Conservation (phyloP, 2,888 invertebrate species). For the Tinea pellionella region DNA sequence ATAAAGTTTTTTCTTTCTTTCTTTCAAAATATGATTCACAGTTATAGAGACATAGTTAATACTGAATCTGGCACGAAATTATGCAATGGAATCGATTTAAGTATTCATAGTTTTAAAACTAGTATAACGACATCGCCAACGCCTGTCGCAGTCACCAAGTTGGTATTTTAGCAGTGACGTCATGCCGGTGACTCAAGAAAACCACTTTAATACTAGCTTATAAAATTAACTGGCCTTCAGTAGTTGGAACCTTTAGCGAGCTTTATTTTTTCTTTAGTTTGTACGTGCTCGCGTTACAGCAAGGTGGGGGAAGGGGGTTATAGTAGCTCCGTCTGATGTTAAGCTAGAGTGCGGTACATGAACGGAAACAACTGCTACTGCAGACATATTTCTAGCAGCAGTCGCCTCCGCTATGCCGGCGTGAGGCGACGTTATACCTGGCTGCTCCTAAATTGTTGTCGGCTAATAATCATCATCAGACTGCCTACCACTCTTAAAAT, state of each 20-base stretch:
- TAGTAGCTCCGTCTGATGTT: too few species aligned
- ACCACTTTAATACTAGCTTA: conserved; percentile 16
- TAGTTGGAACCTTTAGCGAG: neutral
- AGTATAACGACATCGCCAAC: neutral
- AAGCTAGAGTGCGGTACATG: too few species aligned
- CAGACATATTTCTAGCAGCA: too few species aligned
- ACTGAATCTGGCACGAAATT: neutral
- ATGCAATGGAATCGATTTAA: neutral
- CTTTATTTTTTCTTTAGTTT: neutral
- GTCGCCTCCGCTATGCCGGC: too few species aligned
- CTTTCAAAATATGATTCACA: too few species aligned
- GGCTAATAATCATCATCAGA: neutral
- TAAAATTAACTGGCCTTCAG: neutral
- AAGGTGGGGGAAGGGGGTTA: too few species aligned
- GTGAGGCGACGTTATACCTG: too few species aligned
- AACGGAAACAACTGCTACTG: too few species aligned
- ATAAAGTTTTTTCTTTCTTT: too few species aligned
- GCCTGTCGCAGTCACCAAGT: conserved; percentile 19
- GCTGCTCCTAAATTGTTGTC: neutral
- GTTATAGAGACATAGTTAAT: too few species aligned
- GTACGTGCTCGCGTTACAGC: neutral
- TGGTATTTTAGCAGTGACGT: conserved; percentile 51
- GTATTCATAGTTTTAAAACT: neutral
- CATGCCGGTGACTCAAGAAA: conserved; percentile 41
- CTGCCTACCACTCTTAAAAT: neutral